Conservation (phyloP, 1,140 invertebrate species). For the Trachymyrmex cornetzi region DNA sequence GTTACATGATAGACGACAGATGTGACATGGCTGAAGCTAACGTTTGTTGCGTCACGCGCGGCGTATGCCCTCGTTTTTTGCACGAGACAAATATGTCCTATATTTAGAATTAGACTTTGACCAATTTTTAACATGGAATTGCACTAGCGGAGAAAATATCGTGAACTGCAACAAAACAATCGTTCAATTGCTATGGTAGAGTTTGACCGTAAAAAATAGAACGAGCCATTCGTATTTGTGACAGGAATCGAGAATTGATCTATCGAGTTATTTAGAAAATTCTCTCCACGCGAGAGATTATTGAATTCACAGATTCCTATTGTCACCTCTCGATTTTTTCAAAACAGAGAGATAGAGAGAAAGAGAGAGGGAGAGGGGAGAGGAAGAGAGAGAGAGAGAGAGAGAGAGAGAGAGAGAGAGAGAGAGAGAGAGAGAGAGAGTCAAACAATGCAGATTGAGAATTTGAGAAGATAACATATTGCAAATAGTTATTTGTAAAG, state of each 20-base stretch:
- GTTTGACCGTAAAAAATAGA: conserved; percentile 30
- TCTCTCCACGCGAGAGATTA: conserved; percentile 15
- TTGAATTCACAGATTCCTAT: conserved; percentile 34
- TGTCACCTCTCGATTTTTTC: conserved; percentile 24
- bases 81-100: conserved; percentile 8
- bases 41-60: neutral
- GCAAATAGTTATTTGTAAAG: conserved; percentile 2
- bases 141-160: neutral
- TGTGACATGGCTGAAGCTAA: conserved; percentile 42
- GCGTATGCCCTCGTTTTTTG: neutral
- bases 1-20: conserved; percentile 38
- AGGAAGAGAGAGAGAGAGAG: neutral
- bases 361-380: neutral
- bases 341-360: neutral
- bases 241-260: conserved; percentile 52
- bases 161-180: conserved; percentile 29
- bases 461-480: neutral
- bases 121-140: conserved; percentile 33
- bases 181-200: conserved; percentile 13
- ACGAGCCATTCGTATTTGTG: conserved; percentile 11
- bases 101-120: conserved; percentile 46
- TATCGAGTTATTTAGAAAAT: conserved; percentile 62
- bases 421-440: neutral
- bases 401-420: neutral
- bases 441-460: conserved; percentile 6